These are phyloP conservation scores for Astur gentilis DNA, from an alignment of 2,113 vertebrate genomes.

Conservation along the genomic window DNA sequence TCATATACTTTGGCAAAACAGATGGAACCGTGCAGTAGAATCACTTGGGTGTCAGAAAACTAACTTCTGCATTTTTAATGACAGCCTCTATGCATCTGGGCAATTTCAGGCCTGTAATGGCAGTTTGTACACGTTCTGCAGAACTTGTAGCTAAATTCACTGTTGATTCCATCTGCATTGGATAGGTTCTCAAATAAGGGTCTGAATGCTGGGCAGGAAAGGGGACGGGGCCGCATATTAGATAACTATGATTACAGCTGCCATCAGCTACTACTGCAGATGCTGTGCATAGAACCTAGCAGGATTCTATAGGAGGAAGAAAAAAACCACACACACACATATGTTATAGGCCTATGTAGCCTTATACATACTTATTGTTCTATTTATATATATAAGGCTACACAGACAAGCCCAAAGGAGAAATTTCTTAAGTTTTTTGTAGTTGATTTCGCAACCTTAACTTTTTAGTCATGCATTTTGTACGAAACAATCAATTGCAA, in stretches of 20 bases:
- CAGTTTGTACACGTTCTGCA: background rate
- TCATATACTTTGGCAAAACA: background rate
- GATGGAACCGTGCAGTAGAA: background rate
- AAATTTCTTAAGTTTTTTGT: background rate
- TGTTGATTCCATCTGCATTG: background rate
- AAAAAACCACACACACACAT: background rate
- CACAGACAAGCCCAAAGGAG: background rate
- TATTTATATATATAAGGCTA: background rate
- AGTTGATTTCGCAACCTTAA: background rate
- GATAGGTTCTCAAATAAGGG: background rate
- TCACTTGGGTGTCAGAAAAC: constrained; percentile 1
- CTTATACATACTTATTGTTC: background rate
- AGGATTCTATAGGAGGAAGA: background rate
- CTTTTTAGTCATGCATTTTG: background rate
- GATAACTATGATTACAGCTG: background rate
- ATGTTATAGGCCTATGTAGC: background rate
- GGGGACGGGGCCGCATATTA: background rate
- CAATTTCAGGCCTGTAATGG: background rate
- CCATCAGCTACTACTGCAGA: background rate
- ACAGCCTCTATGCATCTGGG: background rate
- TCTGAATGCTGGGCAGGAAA: background rate
- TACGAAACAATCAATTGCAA: background rate
- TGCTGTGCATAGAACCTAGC: background rate
- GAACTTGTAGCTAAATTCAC: background rate
- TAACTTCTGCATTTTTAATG: background rate